Base-by-base conservation (phyloP, 2,797 vertebrate genomes). In the Bucorvus abyssinicus region DNA sequence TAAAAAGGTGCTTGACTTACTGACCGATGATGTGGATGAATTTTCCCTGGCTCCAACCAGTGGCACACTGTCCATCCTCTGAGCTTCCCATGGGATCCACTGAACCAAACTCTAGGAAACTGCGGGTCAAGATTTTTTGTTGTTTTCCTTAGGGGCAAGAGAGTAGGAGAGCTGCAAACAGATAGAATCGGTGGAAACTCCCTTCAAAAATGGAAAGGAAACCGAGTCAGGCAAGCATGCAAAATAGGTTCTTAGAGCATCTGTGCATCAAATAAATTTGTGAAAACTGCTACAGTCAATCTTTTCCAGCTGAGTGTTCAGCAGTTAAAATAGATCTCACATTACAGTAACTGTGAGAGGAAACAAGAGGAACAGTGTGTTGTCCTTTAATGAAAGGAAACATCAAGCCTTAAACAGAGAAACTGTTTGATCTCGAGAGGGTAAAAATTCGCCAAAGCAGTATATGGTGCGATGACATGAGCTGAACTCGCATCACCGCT, bases 231-330 rank as follows among this genome's bases (percentile, higher is more conserved):
- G 73, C 81, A 90, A 95, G 89, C 90, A 59, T 73, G 83, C 55
- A 92, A 65, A 94, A 67, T 9, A 69, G 53, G 23, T 85, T 93
- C 93, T 86, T 47, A 68, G 55, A 96, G 93, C 93, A 94, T 92
- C 87, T 90, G 90, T 77, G 89, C 76, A 89, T 64, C 89, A 85
- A 83, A 80, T 84, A 49, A 34, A 87, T 82, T 84, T 73, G 68
- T 82, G 81, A 84, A 84, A 95, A 44, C 29, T 20, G 57, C 68
- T 84, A 19, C 75, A 92, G 94, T 81, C 87, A 92, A 88, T 94
- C 73, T 92, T 94, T 96, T 93, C 89, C 78, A 91, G 83, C 64
- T 87, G 69, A 90, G 27, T 55, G 70, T 86, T 79, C 89, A 73
- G 85, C 89, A 75, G 70, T 45, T 92, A 81, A 79, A 52, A 90